Evolutionary conservation across 2,888 invertebrate species (phyloP).

Genomic region (Drosophila rellima): DNA sequence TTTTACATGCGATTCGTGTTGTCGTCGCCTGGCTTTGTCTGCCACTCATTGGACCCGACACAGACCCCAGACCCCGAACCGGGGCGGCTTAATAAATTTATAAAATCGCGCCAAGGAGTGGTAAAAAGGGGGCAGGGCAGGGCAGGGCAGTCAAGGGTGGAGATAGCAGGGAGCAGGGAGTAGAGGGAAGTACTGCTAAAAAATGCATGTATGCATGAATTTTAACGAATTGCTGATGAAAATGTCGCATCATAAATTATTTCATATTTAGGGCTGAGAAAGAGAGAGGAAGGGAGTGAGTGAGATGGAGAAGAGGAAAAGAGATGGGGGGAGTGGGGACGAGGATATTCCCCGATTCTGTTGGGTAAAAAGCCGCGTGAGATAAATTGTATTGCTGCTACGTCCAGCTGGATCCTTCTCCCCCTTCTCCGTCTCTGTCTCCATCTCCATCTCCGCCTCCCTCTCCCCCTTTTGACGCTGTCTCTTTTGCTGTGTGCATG

Average conservation of each 20-base stretch:
- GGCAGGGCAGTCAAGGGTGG: background rate
- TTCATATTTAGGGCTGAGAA: constrained; percentile 72
- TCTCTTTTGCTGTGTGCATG: constrained; percentile 69
- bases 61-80: constrained; percentile 16
- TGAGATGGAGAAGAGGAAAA: constrained; percentile 1
- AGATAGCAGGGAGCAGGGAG: background rate
- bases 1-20: constrained; percentile 82
- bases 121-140: background rate
- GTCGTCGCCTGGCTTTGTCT: constrained; percentile 81
- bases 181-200: constrained; percentile 47
- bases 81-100: constrained; percentile 76
- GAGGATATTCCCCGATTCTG: constrained; percentile 37
- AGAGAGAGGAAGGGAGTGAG: constrained; percentile 7
- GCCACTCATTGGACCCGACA: constrained; percentile 53
- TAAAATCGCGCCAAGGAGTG: constrained; percentile 64
- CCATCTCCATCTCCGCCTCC: background rate
- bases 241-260: constrained; percentile 84
- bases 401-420: constrained; percentile 35
- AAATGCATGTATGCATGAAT: constrained; percentile 80
- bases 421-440: background rate
- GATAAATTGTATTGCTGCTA: constrained; percentile 66
- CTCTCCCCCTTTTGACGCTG: constrained; percentile 7
- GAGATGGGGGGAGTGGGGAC: background rate
- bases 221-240: constrained; percentile 84
- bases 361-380: constrained; percentile 64